These are phyloP conservation scores for Psephotus haematonotus DNA, from an alignment of 2,113 vertebrate species.

Conservation along the genomic window DNA sequence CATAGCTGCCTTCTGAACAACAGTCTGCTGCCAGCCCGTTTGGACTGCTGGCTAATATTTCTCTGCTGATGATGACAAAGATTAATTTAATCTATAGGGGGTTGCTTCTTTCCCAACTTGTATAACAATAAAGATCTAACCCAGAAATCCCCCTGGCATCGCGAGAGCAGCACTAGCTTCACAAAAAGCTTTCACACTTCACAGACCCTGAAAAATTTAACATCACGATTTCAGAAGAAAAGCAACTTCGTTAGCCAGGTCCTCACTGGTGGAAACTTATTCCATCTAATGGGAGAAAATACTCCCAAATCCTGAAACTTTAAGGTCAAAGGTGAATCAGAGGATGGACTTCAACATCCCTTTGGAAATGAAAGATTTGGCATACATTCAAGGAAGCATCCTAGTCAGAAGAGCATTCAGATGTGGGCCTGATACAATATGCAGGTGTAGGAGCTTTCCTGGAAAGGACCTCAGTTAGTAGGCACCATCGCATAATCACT, in stretches of 20 bases:
- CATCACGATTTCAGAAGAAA: not conserved
- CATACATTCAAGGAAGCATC: not conserved
- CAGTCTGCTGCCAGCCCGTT: not conserved
- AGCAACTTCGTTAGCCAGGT: not conserved
- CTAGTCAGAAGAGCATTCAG: not conserved
- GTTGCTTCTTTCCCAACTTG: not conserved
- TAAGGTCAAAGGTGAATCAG: not conserved
- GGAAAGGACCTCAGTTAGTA: not conserved
- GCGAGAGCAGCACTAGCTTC: not conserved
- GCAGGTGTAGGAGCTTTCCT: not conserved
- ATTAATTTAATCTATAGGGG: not conserved
- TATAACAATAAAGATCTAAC: not conserved
- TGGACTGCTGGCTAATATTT: not conserved
- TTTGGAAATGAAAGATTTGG: not conserved
- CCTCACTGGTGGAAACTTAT: not conserved
- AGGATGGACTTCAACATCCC: not conserved
- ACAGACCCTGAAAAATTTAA: not conserved
- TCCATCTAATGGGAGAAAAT: not conserved
- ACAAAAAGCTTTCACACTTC: not conserved
- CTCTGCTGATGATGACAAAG: not conserved
- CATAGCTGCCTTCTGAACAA: not conserved
- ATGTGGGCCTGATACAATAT: fast-evolving
- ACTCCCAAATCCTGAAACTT: not conserved
- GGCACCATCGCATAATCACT: not conserved
- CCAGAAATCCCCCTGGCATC: not conserved